These are phyloP conservation scores for Octopus sinensis DNA, from an alignment of 1,140 invertebrate species.

Conservation along the genomic window DNA sequence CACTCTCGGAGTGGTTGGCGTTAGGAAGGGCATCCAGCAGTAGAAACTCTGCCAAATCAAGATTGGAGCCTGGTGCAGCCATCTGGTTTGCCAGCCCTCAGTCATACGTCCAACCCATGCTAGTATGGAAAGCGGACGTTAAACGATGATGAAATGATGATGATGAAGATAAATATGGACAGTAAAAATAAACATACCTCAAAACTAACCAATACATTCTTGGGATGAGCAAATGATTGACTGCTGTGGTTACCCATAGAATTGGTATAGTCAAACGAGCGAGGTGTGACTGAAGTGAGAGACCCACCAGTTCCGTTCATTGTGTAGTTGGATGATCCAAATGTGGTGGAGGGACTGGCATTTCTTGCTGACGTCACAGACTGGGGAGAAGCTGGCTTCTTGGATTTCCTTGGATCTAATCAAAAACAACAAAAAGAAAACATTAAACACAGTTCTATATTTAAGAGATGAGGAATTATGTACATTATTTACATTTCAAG, in stretches of 20 bases:
- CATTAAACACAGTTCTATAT: neutral
- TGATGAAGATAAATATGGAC: no score
- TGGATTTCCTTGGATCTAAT: constrained; percentile 11
- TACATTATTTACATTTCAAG: no score
- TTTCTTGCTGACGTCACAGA: constrained; percentile 14
- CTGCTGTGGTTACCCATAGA: constrained; percentile 17
- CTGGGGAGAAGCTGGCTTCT: constrained; percentile 3
- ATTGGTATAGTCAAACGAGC: constrained; percentile 16
- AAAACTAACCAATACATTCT: constrained; percentile 38
- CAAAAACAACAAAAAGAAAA: neutral
- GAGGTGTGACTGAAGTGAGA: constrained; percentile 24
- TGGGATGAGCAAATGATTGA: constrained; percentile 20
- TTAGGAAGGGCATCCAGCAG: no score
- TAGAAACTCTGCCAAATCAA: no score
- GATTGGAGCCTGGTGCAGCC: no score
- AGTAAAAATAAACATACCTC: constrained; percentile 23
- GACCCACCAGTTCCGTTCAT: constrained; percentile 35
- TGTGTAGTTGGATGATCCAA: constrained; percentile 35
- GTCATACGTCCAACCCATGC: no score
- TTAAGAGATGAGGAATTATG: neutral
- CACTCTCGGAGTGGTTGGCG: no score
- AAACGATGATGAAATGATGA: no score
- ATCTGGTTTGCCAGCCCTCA: no score
- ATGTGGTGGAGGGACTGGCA: constrained; percentile 36
- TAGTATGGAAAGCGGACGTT: no score